These are phyloP conservation scores for Dilophus febrilis DNA, from an alignment of 2,888 invertebrate species.

Conservation along the genomic window DNA sequence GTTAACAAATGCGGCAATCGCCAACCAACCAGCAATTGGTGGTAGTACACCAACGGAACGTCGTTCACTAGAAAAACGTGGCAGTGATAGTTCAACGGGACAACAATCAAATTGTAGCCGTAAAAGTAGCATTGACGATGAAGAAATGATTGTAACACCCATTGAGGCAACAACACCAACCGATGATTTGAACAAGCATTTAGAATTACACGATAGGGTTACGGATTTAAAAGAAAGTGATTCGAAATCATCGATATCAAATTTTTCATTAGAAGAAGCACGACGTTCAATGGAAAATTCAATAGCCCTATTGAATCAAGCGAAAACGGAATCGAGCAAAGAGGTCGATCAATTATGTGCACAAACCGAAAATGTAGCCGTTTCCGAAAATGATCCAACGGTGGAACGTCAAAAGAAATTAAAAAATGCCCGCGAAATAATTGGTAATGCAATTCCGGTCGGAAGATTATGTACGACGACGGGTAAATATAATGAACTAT, in stretches of 20 bases:
- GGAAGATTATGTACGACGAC: constrained; percentile 20
- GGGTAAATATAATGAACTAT: constrained; percentile 13
- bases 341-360: constrained; percentile 29
- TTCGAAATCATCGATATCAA: constrained; percentile 34
- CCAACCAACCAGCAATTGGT: constrained; percentile 15
- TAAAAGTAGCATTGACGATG: constrained; percentile 7
- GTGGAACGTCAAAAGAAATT: constrained; percentile 37
- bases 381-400: constrained; percentile 17
- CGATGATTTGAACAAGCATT: constrained; percentile 10
- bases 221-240: constrained; percentile 32
- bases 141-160: constrained; percentile 3
- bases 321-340: constrained; percentile 29
- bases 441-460: constrained; percentile 46
- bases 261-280: constrained; percentile 38
- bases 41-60: constrained; percentile 15
- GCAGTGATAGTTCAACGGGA: constrained; percentile 3
- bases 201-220: constrained; percentile 19
- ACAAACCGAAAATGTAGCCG: constrained; percentile 26
- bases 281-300: constrained; percentile 42
- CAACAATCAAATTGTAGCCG: constrained; percentile 13
- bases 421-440: constrained; percentile 54
- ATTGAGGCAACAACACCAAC: background rate
- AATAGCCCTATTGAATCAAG: constrained; percentile 41
- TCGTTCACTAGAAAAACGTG: constrained; percentile 1
- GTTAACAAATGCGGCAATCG: constrained; percentile 31